A percentile compares a stretch with the other conserved stretches of the same genome.
phyloP scores from a whole-genome alignment of 2,888 invertebrate genomes.

The Blera fallax region DNA sequence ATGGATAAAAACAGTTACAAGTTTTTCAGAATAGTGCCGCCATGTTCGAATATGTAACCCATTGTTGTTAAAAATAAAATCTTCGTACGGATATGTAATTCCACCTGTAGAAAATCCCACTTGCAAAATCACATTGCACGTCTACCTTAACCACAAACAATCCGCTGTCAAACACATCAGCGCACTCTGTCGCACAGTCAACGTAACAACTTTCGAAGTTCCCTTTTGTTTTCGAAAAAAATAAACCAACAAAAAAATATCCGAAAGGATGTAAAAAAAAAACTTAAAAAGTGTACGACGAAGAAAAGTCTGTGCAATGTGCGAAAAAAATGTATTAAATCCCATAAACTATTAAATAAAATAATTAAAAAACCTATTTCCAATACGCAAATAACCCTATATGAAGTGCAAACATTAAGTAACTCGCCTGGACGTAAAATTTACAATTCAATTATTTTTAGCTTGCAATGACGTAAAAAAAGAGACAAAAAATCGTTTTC shows the following conservation, averaged over 20 bases:
- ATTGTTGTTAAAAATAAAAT: too few relatives aligned
- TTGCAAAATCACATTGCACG: not conserved
- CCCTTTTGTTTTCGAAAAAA: slow-evolving; percentile 65
- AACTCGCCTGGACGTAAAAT: slow-evolving; percentile 43
- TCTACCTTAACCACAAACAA: slow-evolving; percentile 55
- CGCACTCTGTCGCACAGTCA: slow-evolving; percentile 35
- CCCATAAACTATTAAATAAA: slow-evolving; percentile 22
- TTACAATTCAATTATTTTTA: slow-evolving; percentile 69
- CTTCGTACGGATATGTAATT: too few relatives aligned
- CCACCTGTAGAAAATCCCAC: slow-evolving; percentile 12
- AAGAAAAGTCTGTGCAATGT: slow-evolving; percentile 70
- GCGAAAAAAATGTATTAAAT: slow-evolving; percentile 52
- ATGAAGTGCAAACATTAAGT: slow-evolving; percentile 46
- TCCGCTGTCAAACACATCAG: slow-evolving; percentile 30
- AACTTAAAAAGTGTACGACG: slow-evolving; percentile 65
- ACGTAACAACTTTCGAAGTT: slow-evolving; percentile 54
- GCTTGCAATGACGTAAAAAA: slow-evolving; percentile 72
- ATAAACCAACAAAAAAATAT: slow-evolving; percentile 62
- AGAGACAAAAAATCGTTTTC: slow-evolving; percentile 69
- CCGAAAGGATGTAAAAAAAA: slow-evolving; percentile 70
- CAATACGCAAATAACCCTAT: not conserved
- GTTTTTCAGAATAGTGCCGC: too few relatives aligned
- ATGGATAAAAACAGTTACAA: too few relatives aligned
- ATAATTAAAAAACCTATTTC: not conserved
- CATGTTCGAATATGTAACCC: too few relatives aligned